These are phyloP conservation scores for Sanderia malayensis DNA, from an alignment of 30 jellyfish, hydroid and myxozoan species.

Conservation along the genomic window DNA sequence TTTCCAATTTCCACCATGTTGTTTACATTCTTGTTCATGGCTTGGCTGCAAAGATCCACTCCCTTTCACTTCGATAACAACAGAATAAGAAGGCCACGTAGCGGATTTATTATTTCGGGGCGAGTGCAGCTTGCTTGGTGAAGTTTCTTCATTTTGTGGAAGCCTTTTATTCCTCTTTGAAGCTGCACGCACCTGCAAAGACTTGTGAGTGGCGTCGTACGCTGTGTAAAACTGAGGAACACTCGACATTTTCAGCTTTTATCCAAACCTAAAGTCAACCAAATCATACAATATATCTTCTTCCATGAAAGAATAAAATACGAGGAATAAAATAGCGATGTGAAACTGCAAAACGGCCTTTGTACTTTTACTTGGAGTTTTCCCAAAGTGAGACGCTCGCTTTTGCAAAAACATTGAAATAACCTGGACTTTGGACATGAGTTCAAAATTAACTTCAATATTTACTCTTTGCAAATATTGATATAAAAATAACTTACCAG, in stretches of 20 bases:
- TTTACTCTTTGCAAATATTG: too few species aligned
- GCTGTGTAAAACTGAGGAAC: conserved; percentile 7
- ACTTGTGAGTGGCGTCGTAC: conserved; percentile 14
- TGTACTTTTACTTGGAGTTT: too few species aligned
- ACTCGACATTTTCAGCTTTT: background rate
- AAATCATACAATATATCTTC: too few species aligned
- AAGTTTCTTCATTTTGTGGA: background rate
- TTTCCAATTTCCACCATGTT: background rate
- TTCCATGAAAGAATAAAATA: too few species aligned
- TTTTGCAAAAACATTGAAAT: too few species aligned
- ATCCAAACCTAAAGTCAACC: too few species aligned
- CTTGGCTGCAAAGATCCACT: background rate
- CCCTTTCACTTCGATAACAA: background rate
- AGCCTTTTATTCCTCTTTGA: background rate
- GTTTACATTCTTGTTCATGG: background rate
- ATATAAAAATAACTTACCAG: too few species aligned
- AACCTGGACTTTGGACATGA: too few species aligned
- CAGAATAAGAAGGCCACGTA: background rate
- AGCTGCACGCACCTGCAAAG: background rate
- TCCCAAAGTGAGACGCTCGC: too few species aligned
- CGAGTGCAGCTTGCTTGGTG: background rate
- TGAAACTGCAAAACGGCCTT: too few species aligned
- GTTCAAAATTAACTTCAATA: too few species aligned
- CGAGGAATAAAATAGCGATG: too few species aligned
- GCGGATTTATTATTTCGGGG: background rate